phyloP scores from a whole-genome alignment of 2,113 vertebrate genomes.

The Tupaia chinensis region DNA sequence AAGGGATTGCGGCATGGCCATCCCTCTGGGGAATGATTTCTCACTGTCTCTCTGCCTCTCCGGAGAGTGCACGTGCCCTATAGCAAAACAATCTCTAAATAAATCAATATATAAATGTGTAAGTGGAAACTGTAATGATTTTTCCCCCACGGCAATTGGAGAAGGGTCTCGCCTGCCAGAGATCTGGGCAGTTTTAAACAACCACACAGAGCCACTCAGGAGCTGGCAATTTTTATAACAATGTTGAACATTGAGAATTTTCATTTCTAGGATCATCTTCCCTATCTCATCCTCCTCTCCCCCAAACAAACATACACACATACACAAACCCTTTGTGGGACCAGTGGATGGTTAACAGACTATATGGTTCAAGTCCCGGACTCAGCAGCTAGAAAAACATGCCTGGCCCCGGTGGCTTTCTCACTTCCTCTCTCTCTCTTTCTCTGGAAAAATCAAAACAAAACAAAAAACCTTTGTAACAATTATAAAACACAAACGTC shows the following conservation, averaged over 20 bases:
- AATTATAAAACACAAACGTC: neutral
- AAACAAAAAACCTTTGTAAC: neutral
- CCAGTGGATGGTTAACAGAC: too few relatives aligned
- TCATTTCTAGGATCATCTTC: conserved; percentile 9
- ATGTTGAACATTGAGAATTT: neutral
- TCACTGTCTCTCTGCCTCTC: too few relatives aligned
- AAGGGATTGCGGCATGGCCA: too few relatives aligned
- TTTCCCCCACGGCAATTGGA: neutral
- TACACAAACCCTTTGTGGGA: too few relatives aligned
- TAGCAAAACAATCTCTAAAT: neutral
- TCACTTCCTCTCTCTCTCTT: too few relatives aligned
- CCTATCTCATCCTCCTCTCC: neutral
- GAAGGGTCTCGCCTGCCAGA: neutral
- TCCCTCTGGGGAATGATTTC: too few relatives aligned
- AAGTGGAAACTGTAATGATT: neutral
- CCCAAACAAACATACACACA: too few relatives aligned
- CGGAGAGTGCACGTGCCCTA: too few relatives aligned
- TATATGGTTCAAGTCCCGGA: too few relatives aligned
- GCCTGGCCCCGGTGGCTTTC: too few relatives aligned
- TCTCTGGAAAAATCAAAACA: neutral
- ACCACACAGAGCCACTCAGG: neutral
- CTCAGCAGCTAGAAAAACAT: too few relatives aligned
- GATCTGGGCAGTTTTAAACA: neutral
- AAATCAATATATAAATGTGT: neutral
- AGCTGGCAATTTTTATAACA: neutral